Evolutionary conservation across 2,888 invertebrate genomes (phyloP).

Genomic region (Harmothoe impar): DNA sequence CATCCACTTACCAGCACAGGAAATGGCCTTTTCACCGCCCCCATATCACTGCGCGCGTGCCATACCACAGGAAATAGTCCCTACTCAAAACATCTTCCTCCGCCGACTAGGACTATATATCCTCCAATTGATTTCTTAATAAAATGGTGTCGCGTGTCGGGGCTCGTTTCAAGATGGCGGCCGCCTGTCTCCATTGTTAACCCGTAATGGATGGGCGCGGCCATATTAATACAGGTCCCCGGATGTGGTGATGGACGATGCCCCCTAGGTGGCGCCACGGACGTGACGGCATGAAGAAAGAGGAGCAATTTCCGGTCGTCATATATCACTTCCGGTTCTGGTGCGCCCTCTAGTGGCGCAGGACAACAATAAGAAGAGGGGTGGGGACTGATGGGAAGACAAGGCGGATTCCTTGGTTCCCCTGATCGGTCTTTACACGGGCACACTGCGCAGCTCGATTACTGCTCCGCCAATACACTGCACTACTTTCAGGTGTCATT

Average conservation of each 20-base stretch:
- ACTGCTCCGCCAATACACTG: neutral
- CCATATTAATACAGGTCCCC: slow-evolving; percentile 54
- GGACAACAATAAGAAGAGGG: slow-evolving; percentile 35
- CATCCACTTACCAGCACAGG: no score
- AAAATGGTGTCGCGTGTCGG: neutral
- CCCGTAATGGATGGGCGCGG: slow-evolving; percentile 39
- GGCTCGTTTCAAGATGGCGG: slow-evolving; percentile 33
- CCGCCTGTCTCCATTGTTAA: slow-evolving; percentile 19
- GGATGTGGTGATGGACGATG: slow-evolving; percentile 42
- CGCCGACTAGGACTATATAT: slow-evolving; percentile 33
- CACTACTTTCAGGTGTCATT: neutral
- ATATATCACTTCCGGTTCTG: slow-evolving; percentile 54
- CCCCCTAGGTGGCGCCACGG: slow-evolving; percentile 29
- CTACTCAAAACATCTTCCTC: neutral
- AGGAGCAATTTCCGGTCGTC: slow-evolving; percentile 53
- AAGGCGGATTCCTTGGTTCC: neutral
- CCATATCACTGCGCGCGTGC: no score
- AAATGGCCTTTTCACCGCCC: no score
- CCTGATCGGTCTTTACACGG: slow-evolving; percentile 20
- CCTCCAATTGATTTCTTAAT: slow-evolving; percentile 58
- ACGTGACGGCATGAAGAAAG: slow-evolving; percentile 57
- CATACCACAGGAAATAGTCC: no score
- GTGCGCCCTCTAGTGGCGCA: slow-evolving; percentile 2
- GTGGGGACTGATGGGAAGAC: neutral
- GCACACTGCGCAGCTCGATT: neutral